Percentiles rank a stretch among this genome's conserved stretches.
Conservation (phyloP, 2,888 invertebrate species). For the Synergus itoensis region DNA sequence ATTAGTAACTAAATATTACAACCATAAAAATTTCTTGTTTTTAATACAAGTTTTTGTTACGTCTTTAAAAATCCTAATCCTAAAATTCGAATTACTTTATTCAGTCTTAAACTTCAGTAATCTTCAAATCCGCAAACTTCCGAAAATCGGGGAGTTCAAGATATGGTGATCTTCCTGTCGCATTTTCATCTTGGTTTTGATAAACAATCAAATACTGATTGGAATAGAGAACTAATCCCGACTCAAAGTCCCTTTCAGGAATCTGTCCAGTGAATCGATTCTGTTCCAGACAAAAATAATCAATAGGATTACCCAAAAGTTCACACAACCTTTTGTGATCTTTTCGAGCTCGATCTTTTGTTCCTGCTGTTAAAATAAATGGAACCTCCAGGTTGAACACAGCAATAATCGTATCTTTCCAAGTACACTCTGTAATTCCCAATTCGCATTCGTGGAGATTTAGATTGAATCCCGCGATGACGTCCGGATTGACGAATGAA, state of each 20-base stretch:
- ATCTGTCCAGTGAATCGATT: conserved; percentile 68
- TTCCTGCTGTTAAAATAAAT: conserved; percentile 67
- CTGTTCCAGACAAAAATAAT: conserved; percentile 53
- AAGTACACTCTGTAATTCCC: conserved; percentile 68
- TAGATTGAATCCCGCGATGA: conserved; percentile 66
- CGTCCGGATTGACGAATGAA: conserved; percentile 61
- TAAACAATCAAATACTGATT: conserved; percentile 70
- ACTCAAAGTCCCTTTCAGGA: conserved; percentile 69
- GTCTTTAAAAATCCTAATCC: too few relatives aligned
- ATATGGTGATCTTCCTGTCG: neutral
- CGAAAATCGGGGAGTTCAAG: neutral
- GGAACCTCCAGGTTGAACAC: conserved; percentile 64
- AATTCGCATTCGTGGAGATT: conserved; percentile 38
- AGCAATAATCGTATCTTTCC: conserved; percentile 61
- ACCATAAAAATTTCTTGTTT: too few relatives aligned
- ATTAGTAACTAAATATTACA: too few relatives aligned
- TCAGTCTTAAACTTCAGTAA: too few relatives aligned
- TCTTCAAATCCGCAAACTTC: too few relatives aligned
- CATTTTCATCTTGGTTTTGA: neutral
- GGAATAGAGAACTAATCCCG: conserved; percentile 66
- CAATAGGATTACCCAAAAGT: conserved; percentile 52
- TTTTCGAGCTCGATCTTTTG: conserved; percentile 58
- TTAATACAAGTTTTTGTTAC: too few relatives aligned
- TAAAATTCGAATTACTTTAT: too few relatives aligned
- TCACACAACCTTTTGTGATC: conserved; percentile 64